Evolutionary conservation across 2,888 invertebrate species (phyloP).

Genomic region (Scelioninae gen. 2): DNA sequence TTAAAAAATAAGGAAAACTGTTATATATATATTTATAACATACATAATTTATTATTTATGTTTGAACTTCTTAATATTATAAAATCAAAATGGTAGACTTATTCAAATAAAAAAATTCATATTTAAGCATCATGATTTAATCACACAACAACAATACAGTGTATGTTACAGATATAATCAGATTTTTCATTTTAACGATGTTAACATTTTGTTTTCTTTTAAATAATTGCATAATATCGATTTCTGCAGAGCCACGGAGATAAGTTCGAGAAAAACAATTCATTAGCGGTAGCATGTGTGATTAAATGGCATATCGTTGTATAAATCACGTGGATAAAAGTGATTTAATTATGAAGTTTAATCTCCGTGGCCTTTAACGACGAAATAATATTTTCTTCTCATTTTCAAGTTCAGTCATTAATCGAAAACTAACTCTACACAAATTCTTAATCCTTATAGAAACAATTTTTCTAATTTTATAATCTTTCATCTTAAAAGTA

Average conservation of each 20-base stretch:
- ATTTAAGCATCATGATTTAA: slow-evolving; percentile 71
- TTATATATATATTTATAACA: no score
- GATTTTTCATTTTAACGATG: slow-evolving; percentile 70
- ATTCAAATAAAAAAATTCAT: slow-evolving; percentile 33
- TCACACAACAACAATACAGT: slow-evolving; percentile 75
- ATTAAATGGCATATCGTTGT: slow-evolving; percentile 41
- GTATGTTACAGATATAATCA: slow-evolving; percentile 74
- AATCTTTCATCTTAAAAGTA: slow-evolving; percentile 65
- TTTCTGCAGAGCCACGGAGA: slow-evolving; percentile 53
- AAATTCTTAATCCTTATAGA: slow-evolving; percentile 59
- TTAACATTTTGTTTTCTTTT: slow-evolving; percentile 67
- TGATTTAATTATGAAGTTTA: slow-evolving; percentile 9
- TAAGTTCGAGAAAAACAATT: slow-evolving; percentile 33
- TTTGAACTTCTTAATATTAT: no score
- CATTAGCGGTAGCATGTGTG: not conserved
- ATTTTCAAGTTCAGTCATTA: slow-evolving; percentile 48
- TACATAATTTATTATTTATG: no score
- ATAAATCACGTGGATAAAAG: slow-evolving; percentile 32
- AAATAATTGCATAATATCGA: slow-evolving; percentile 57
- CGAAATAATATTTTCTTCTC: slow-evolving; percentile 30
- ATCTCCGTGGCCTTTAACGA: slow-evolving; percentile 47
- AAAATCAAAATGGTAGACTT: no score
- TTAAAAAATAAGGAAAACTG: no score
- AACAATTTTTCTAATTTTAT: slow-evolving; percentile 64
- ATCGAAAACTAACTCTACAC: slow-evolving; percentile 49